Conservation (phyloP, 2,888 invertebrate species). For the Lapara coniferarum region DNA sequence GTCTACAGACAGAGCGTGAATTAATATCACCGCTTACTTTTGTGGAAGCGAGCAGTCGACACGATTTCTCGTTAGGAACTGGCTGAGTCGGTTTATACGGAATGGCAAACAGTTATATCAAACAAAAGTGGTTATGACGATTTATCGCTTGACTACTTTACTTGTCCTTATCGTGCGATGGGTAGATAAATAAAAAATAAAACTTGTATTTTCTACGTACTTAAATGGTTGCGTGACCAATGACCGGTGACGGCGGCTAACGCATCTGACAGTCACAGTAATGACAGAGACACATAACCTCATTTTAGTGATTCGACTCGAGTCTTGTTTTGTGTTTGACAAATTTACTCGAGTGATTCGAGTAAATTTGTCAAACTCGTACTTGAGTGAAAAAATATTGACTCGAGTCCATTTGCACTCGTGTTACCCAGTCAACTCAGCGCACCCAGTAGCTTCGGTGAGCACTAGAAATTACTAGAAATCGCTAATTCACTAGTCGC, state of each 20-base stretch:
- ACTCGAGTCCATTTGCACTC: no score
- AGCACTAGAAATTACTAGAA: no score
- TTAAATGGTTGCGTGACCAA: not conserved
- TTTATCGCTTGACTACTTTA: slow-evolving; percentile 32
- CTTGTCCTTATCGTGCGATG: slow-evolving; percentile 35
- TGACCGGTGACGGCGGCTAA: no score
- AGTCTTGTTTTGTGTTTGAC: no score
- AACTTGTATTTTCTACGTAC: not conserved
- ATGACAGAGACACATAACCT: slow-evolving; percentile 29
- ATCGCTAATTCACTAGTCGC: no score
- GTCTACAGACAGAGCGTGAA: slow-evolving; percentile 30
- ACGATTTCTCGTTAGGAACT: slow-evolving; percentile 60
- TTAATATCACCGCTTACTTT: slow-evolving; percentile 53
- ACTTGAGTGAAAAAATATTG: no score
- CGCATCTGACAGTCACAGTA: no score
- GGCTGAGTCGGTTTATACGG: slow-evolving; percentile 29
- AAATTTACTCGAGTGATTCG: no score
- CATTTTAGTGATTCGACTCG: no score
- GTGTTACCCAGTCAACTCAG: no score
- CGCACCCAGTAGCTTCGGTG: no score
- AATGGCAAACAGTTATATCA: slow-evolving; percentile 30
- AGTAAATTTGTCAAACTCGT: no score
- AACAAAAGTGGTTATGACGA: slow-evolving; percentile 37
- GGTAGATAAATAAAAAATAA: slow-evolving; percentile 24
- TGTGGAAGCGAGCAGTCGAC: slow-evolving; percentile 47